Conservation (phyloP, 2,113 vertebrate genomes). For the Suricata suricatta region DNA sequence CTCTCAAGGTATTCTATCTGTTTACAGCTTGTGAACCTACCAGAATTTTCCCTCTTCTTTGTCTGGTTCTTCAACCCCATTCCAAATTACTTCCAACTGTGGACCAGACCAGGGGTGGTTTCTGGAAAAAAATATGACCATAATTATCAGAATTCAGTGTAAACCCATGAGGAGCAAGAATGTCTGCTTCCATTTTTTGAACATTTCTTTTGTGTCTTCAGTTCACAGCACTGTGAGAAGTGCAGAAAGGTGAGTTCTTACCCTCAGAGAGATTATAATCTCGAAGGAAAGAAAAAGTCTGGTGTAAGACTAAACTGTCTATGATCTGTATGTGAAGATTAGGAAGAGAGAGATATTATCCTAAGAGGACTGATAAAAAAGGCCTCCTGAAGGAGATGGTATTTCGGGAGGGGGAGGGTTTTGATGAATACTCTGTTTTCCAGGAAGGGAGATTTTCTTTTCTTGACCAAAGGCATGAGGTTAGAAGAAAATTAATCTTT, state of each 20-base stretch:
- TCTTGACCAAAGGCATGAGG: not conserved
- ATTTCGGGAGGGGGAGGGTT: not conserved
- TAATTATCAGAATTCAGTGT: not conserved
- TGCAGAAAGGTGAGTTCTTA: not conserved
- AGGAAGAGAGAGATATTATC: not conserved
- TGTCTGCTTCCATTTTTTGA: not conserved
- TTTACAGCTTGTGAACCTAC: not conserved
- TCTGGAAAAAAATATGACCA: not conserved
- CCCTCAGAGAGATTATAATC: not conserved
- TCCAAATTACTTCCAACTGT: not conserved
- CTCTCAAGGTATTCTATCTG: not conserved
- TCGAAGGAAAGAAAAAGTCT: not conserved
- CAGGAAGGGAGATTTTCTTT: not conserved
- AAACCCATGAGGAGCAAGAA: not conserved
- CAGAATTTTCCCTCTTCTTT: not conserved
- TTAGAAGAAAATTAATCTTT: not conserved
- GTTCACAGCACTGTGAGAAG: not conserved
- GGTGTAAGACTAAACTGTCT: not conserved
- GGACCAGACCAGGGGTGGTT: not conserved
- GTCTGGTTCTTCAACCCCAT: not conserved
- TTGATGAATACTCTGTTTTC: not conserved
- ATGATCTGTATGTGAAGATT: not conserved
- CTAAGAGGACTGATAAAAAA: not conserved
- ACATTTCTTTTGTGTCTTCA: not conserved
- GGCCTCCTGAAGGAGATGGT: not conserved